Evolutionary conservation across 2,888 invertebrate genomes (phyloP).

Genomic region (Lymantria monacha): DNA sequence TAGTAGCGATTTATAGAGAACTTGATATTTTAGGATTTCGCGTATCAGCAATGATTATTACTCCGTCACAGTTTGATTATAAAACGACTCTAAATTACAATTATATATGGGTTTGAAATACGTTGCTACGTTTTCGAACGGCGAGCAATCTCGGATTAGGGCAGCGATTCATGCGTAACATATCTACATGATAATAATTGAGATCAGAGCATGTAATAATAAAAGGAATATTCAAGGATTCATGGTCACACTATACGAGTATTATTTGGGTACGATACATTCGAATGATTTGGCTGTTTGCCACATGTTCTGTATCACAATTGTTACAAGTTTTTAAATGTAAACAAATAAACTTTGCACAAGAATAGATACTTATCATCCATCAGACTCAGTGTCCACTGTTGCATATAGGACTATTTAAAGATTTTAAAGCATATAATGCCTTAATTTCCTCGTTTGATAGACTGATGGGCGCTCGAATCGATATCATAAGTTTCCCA

Average conservation of each 20-base stretch:
- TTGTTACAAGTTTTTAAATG: slow-evolving; percentile 32
- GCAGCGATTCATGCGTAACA: slow-evolving; percentile 20
- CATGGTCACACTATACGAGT: slow-evolving; percentile 22
- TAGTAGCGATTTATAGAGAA: neutral
- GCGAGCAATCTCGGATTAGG: slow-evolving; percentile 1
- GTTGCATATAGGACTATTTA: too few species aligned
- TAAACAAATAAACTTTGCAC: slow-evolving; percentile 35
- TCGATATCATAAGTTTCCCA: too few species aligned
- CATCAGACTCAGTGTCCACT: too few species aligned
- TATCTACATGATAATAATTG: slow-evolving; percentile 25
- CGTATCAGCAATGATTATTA: slow-evolving; percentile 4
- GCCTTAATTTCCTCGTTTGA: too few species aligned
- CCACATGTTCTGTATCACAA: slow-evolving; percentile 29
- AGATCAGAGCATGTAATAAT: slow-evolving; percentile 29
- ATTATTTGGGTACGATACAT: slow-evolving; percentile 27
- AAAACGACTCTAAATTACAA: slow-evolving; percentile 21
- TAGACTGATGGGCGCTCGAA: too few species aligned
- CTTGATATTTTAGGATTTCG: slow-evolving; percentile 10
- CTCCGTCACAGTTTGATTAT: slow-evolving; percentile 16
- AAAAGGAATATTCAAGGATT: slow-evolving; percentile 19
- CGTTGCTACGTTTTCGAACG: slow-evolving; percentile 1
- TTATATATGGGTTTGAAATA: slow-evolving; percentile 15
- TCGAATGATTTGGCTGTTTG: slow-evolving; percentile 41
- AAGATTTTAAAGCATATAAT: too few species aligned
- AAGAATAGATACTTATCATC: neutral